Conservation (phyloP, 2,113 vertebrate genomes). For the Cyanocitta stelleri region DNA sequence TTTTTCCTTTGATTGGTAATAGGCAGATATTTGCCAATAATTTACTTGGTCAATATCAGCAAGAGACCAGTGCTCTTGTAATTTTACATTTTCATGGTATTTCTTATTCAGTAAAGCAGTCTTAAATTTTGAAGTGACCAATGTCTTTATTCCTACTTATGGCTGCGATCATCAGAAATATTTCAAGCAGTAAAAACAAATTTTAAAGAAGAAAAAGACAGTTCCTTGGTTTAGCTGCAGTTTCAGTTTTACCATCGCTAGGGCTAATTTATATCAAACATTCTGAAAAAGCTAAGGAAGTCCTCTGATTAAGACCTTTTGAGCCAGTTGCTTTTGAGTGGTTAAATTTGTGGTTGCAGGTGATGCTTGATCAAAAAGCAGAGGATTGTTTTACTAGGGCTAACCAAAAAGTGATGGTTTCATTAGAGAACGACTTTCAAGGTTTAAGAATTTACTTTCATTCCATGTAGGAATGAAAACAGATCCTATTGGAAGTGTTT, state of each 20-base stretch:
- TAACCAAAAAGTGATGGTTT: background rate
- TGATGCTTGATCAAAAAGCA: background rate
- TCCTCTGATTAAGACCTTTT: background rate
- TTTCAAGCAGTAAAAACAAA: background rate
- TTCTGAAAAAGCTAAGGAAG: background rate
- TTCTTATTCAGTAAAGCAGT: background rate
- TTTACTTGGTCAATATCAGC: background rate
- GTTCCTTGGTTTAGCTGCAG: background rate
- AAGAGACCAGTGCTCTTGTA: background rate
- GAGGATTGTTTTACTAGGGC: background rate
- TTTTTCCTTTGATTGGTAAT: background rate
- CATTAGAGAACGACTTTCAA: background rate
- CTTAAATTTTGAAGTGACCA: background rate
- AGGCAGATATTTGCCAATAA: background rate
- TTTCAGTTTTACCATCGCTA: background rate
- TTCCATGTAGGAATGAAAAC: background rate
- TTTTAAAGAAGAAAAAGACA: background rate
- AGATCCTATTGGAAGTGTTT: background rate
- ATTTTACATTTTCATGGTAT: background rate
- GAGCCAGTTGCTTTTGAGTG: background rate
- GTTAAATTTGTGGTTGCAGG: background rate
- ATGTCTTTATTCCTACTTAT: background rate
- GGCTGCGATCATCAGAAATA: background rate
- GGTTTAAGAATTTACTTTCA: conserved; percentile 10
- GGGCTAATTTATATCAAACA: background rate